A percentile compares a stretch with the other conserved stretches of the same genome.
Evolutionary conservation across 1,140 invertebrate genomes (phyloP).

Genomic region (Aplysia californica): DNA sequence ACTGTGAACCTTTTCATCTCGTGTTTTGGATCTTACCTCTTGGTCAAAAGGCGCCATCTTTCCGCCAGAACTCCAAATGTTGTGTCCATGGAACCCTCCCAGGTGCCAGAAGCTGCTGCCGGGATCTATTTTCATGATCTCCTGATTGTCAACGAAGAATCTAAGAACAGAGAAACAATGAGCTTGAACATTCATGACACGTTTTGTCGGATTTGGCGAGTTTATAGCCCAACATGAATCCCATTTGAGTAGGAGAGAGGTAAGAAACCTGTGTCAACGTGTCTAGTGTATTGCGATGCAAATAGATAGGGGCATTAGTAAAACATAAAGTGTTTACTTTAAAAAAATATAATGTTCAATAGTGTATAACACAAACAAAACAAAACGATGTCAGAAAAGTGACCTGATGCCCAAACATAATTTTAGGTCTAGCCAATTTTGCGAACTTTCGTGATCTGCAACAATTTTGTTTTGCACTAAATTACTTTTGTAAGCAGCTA

Average conservation of each 20-base stretch:
- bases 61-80: slow-evolving; percentile 31
- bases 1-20: too few relatives aligned
- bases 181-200: not conserved
- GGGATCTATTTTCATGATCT: slow-evolving; percentile 21
- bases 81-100: slow-evolving; percentile 34
- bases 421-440: too few relatives aligned
- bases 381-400: too few relatives aligned
- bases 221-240: not conserved
- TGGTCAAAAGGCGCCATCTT: slow-evolving; percentile 39
- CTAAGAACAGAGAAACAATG: not conserved
- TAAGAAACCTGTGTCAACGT: too few relatives aligned
- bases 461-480: too few relatives aligned
- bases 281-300: not conserved
- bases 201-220: not conserved
- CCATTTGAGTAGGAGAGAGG: not conserved
- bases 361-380: too few relatives aligned
- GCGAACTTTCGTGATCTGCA: too few relatives aligned
- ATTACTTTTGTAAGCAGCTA: too few relatives aligned
- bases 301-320: not conserved
- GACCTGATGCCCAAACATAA: too few relatives aligned
- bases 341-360: too few relatives aligned
- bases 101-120: slow-evolving; percentile 27
- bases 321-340: not conserved
- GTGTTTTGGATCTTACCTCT: slow-evolving; percentile 34
- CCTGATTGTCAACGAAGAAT: slow-evolving; percentile 31